Conservation (phyloP, 1,140 invertebrate genomes). For the Acromyrmex echinatior region DNA sequence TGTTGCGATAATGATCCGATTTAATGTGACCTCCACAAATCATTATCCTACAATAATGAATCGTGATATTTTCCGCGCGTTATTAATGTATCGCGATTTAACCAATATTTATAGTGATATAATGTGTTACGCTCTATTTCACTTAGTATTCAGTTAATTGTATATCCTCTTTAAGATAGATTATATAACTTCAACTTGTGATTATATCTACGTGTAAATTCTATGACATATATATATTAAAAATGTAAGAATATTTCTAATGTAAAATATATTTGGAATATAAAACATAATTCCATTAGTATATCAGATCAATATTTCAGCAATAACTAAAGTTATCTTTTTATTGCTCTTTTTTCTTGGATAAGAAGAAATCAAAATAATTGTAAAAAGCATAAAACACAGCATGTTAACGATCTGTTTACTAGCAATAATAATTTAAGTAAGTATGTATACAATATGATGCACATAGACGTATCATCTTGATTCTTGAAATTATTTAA, state of each 20-base stretch:
- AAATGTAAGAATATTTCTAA: not conserved
- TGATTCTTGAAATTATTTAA: not conserved
- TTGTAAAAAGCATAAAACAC: not conserved
- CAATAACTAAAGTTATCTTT: not conserved
- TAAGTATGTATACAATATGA: not conserved
- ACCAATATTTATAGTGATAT: conserved; percentile 8
- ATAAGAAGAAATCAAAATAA: not conserved
- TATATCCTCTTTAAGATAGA: conserved; percentile 9
- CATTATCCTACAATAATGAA: not conserved
- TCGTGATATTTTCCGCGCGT: conserved; percentile 2
- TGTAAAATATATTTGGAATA: not conserved
- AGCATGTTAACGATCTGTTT: not conserved
- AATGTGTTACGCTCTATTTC: conserved; percentile 15
- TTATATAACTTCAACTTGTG: conserved; percentile 12
- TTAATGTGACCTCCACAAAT: not conserved
- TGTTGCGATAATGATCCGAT: conserved; percentile 20
- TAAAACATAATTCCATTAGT: not conserved
- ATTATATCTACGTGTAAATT: not conserved
- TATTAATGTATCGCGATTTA: conserved; percentile 26
- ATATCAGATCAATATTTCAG: not conserved
- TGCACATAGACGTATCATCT: not conserved
- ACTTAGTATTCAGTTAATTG: conserved; percentile 1
- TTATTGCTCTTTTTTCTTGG: not conserved
- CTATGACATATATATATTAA: not conserved
- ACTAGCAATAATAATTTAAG: not conserved